These are phyloP conservation scores for Diplodus puntazzo DNA, from an alignment of 2,797 vertebrate species.

Conservation along the genomic window DNA sequence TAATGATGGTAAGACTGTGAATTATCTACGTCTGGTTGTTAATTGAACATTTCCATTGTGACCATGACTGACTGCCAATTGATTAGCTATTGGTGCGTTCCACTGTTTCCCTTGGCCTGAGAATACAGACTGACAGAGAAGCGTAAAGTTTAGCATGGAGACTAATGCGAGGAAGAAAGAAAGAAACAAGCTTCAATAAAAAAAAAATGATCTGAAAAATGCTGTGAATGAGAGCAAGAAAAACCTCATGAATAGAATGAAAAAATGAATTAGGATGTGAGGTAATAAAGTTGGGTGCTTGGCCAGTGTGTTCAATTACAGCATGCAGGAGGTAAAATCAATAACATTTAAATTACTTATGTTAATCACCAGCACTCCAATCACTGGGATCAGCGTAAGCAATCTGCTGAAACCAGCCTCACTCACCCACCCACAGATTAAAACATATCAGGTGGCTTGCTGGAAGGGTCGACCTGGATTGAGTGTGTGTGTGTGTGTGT, in stretches of 20 bases:
- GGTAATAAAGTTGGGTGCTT: conserved; percentile 63
- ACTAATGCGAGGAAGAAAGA: background rate
- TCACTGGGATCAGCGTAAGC: conserved; percentile 94
- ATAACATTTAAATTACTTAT: conserved; percentile 99
- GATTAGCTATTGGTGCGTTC: conserved; percentile 79
- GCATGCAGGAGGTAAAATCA: conserved; percentile 92
- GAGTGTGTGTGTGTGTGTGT: background rate
- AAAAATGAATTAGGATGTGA: background rate
- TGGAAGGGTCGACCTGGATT: conserved; percentile 83
- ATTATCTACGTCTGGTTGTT: conserved; percentile 89
- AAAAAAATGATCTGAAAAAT: conserved; percentile 2
- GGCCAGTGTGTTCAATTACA: conserved; percentile 94
- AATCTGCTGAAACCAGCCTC: conserved; percentile 94
- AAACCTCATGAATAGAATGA: conserved; percentile 7
- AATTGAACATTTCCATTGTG: conserved; percentile 94
- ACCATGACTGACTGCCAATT: conserved; percentile 91
- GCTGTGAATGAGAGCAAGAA: background rate
- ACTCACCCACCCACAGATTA: conserved; percentile 82
- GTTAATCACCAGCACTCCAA: conserved; percentile 94
- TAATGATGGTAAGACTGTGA: conserved; percentile 86
- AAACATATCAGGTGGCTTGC: conserved; percentile 87
- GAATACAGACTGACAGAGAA: conserved; percentile 14
- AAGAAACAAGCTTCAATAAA: background rate
- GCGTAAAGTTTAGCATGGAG: background rate
- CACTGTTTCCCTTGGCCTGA: conserved; percentile 65